These are phyloP conservation scores for Steinernema scapterisci DNA, from an alignment of 2,888 invertebrate species.

Conservation along the genomic window DNA sequence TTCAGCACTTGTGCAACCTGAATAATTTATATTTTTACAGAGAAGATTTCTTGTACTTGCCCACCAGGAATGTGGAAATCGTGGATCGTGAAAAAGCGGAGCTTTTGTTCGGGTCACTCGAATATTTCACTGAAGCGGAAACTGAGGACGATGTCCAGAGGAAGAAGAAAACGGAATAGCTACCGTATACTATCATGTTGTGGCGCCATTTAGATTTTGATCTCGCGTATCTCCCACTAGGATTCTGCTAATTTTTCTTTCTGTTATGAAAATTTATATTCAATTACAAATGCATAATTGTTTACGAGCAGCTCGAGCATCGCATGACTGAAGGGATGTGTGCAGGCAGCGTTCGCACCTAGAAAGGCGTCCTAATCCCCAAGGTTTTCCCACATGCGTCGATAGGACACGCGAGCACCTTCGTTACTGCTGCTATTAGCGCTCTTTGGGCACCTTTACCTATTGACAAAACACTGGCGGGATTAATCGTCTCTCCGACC, in stretches of 20 bases:
- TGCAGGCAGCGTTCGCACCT: slow-evolving; percentile 15
- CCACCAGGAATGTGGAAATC: slow-evolving; percentile 46
- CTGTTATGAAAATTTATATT: not conserved
- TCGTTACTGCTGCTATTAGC: slow-evolving; percentile 1
- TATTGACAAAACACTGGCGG: slow-evolving; percentile 1
- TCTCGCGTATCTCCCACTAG: too few relatives aligned
- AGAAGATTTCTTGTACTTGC: slow-evolving; percentile 40
- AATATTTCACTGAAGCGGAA: slow-evolving; percentile 31
- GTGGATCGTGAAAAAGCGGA: slow-evolving; percentile 44
- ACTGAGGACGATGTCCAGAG: too few relatives aligned
- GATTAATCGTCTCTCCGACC: slow-evolving; percentile 11
- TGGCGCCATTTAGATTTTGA: too few relatives aligned
- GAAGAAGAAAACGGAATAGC: too few relatives aligned
- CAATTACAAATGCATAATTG: slow-evolving; percentile 20
- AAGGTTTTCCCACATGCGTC: not conserved
- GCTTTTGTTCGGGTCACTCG: slow-evolving; percentile 46
- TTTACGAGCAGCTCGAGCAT: not conserved
- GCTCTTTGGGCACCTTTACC: slow-evolving; percentile 1
- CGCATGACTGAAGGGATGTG: not conserved
- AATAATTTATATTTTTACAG: slow-evolving; percentile 34
- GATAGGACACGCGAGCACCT: not conserved
- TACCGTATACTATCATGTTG: too few relatives aligned
- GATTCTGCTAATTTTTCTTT: not conserved
- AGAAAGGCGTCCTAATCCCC: not conserved
- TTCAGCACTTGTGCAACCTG: not conserved